Evolutionary conservation across 2,797 vertebrate genomes (phyloP), one percentile per base, ranked within the genome.

Genomic region (Pangasius mekongensis): DNA sequence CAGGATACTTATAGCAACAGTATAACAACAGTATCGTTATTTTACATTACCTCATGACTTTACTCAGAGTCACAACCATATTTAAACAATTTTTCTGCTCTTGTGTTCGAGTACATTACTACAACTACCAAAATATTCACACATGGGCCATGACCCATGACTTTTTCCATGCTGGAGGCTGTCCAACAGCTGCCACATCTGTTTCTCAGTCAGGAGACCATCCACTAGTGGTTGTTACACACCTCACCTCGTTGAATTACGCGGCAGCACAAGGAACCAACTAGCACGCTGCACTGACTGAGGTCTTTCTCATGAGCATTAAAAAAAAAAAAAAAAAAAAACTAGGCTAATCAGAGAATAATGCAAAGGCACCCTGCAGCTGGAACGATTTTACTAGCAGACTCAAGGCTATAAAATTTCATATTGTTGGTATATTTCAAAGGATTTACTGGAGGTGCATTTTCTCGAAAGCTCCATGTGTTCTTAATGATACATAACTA

Each of bases 391-490:
- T 89, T 86, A 89, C 56, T 10, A 81, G 54, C 83, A 49, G 64
- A 60, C 62, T 85, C 39, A 69, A 2, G 20, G 47, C 49, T 78
- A 49, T 66, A 86, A 82, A 89, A 71, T 58, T 85, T 71, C 76
- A 81, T 85, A 85, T 62, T 52, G 47, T 77, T 81, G 62, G 64
- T 83, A 71, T 62, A 49, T 88, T 85, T 85, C 62, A 85, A 85
- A 88, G 64, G 52, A 54, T 78, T 71, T 52, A 85, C 76, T 73
- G 20, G n/a, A 62, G 52, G 52, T 85, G 77, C 52, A 6, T 87
- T 87, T 85, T 71, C 36, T 52, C 36, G 13, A 86, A 85, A 52
- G 64, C 66, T 27, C 3, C 76, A 81, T 33, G 14, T 82, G 76
- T 54, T 86, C 16, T 73, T 73, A 62, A 88, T 78, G 60, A 62